Evolutionary conservation across 2,797 vertebrate species (phyloP), one percentile per base, ranked within the genome.

Genomic region (Pseudocheirus occidentalis): DNA sequence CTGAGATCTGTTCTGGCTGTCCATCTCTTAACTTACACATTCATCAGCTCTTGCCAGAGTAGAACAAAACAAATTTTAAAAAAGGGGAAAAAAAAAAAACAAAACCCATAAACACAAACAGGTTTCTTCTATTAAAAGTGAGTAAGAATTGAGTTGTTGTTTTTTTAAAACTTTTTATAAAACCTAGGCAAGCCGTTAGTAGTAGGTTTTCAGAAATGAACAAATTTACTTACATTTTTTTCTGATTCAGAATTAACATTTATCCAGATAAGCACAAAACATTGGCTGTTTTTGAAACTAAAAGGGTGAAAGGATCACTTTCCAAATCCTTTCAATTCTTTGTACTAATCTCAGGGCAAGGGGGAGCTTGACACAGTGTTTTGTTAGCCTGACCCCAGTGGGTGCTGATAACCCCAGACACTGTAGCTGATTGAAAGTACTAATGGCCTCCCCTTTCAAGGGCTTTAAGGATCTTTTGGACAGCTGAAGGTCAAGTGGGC

Each of bases 201-300:
- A 92, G n/a, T 57, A 93, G 55, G 66, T 66, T 54, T 53, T 93
- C 91, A 96, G 89, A 92, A 90, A 52, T 73, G 55, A 95, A 90
- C 53, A 95, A 94, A 62, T 93, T 53, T 90, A 81, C 46, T 97
- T 94, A 91, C 91, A 92, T n/a, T 52, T 54, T 54, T 94, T 92
- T 81, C 16, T 1, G 10, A 58, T 94, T 94, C 92, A 66, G n/a
- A n/a, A 21, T 94, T 93, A 92, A 31, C 57, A 50, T 92, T 97
- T 91, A 24, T 58, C 66, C 89, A 87, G 58, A 92, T 55, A 91
- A 57, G 11, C 59, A 89, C 5, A 55, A 55, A 62, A 91, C 92
- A 94, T 56, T 58, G 91, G 29, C 59, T 81, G 66, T 73, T n/a
- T 91, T 96, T 90, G 57, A 93, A 96, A 95, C 91, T 55, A 90